A percentile compares a stretch with the other conserved stretches of the same genome.
Conservation (phyloP, 2,113 vertebrate species). For the Daboia siamensis region DNA sequence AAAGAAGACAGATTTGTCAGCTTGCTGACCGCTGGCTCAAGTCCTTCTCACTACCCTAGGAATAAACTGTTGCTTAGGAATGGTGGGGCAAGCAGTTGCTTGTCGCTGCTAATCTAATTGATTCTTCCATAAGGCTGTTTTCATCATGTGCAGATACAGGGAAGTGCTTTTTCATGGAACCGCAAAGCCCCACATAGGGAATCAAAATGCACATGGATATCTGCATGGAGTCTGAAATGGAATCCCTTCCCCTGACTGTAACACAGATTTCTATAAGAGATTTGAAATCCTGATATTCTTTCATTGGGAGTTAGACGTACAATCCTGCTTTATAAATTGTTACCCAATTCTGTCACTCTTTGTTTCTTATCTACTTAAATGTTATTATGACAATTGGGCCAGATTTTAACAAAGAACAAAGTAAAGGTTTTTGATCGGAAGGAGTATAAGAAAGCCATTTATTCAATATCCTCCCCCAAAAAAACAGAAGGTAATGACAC, state of each 20-base stretch:
- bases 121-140: slow-evolving; percentile 50
- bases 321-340: not conserved
- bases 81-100: slow-evolving; percentile 60
- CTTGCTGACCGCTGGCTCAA: slow-evolving; percentile 71
- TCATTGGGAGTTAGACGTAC: not conserved
- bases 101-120: slow-evolving; percentile 67
- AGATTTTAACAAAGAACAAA: not conserved
- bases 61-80: slow-evolving; percentile 69
- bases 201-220: not conserved
- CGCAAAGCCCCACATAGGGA: not conserved
- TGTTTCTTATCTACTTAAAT: not conserved
- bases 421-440: not conserved
- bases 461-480: not conserved
- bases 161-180: not conserved
- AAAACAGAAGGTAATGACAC: not conserved
- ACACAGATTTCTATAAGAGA: not conserved
- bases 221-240: not conserved
- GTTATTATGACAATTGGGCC: not conserved
- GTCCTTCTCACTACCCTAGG: slow-evolving; percentile 65
- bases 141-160: slow-evolving; percentile 46
- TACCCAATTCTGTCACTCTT: not conserved
- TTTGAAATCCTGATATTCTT: not conserved
- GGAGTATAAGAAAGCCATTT: not conserved
- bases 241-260: not conserved
- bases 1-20: slow-evolving; percentile 75